phyloP scores from a whole-genome alignment of 2,888 invertebrate species.

The Drosophila barbarae region DNA sequence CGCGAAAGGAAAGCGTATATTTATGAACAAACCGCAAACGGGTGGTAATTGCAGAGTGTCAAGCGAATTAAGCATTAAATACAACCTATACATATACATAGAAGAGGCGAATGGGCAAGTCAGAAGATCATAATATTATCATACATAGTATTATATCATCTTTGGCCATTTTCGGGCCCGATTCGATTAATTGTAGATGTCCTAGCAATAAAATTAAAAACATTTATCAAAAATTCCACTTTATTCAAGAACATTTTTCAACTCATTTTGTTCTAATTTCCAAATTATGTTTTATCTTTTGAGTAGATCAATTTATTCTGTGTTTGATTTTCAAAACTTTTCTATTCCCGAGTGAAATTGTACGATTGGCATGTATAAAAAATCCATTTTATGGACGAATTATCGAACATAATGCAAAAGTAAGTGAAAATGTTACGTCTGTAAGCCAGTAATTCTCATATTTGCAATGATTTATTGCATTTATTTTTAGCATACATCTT shows the following conservation, averaged over 20 bases:
- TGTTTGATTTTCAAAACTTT: background rate
- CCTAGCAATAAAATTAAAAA: conserved; percentile 2
- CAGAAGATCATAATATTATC: conserved; percentile 8
- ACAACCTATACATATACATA: conserved; percentile 2
- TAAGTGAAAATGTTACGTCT: conserved; percentile 6
- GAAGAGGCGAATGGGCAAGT: background rate
- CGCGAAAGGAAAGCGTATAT: background rate
- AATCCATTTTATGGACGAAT: background rate
- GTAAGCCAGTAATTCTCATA: background rate
- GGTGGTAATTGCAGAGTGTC: conserved; percentile 1
- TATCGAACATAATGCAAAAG: background rate
- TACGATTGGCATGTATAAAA: background rate
- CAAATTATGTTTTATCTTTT: background rate
- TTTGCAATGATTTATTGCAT: background rate
- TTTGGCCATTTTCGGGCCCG: background rate
- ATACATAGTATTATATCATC: conserved; percentile 6
- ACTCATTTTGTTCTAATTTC: background rate
- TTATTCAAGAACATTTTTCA: background rate
- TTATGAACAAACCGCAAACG: background rate
- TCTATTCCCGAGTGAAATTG: background rate
- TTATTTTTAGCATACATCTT: background rate
- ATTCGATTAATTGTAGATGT: conserved; percentile 14
- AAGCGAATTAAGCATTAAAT: conserved; percentile 12
- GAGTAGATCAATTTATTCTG: conserved; percentile 3
- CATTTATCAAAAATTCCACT: background rate